These are phyloP conservation scores for Rhagonycha lutea DNA, from an alignment of 2,888 invertebrate genomes.

Conservation along the genomic window DNA sequence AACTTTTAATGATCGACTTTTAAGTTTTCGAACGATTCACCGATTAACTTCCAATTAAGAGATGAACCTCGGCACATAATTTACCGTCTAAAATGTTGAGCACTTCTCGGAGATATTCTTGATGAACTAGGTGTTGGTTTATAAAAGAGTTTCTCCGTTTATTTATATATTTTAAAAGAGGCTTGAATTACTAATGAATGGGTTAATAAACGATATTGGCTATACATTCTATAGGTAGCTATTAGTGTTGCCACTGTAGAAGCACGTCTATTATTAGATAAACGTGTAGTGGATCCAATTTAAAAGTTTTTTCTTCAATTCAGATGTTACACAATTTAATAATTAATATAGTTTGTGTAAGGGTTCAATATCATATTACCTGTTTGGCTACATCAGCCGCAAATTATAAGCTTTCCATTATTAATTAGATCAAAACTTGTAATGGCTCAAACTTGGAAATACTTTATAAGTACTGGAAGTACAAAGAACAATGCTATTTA, in stretches of 20 bases:
- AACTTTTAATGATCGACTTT: background rate
- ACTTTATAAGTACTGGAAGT: conserved; percentile 24
- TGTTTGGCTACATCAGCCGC: conserved; percentile 16
- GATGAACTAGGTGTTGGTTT: background rate
- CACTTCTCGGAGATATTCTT: background rate
- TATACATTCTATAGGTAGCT: background rate
- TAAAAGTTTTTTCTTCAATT: background rate
- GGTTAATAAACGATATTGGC: background rate
- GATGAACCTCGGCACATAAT: background rate
- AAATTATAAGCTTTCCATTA: conserved; percentile 28
- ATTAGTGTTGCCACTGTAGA: background rate
- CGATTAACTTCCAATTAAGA: background rate
- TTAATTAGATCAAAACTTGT: conserved; percentile 29
- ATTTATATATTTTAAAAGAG: background rate
- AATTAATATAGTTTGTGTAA: conserved; percentile 21
- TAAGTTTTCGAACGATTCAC: background rate
- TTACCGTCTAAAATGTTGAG: background rate
- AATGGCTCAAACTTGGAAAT: conserved; percentile 22
- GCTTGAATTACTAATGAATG: background rate
- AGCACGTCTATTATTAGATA: background rate
- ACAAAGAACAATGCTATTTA: conserved; percentile 21
- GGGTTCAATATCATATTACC: conserved; percentile 26
- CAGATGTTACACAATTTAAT: conserved; percentile 18
- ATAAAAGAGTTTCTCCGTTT: background rate
- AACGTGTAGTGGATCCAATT: background rate